Percentiles rank a stretch among this genome's conserved stretches.
Conservation (phyloP, 2,888 invertebrate species). For the Camptogramma bilineatum region DNA sequence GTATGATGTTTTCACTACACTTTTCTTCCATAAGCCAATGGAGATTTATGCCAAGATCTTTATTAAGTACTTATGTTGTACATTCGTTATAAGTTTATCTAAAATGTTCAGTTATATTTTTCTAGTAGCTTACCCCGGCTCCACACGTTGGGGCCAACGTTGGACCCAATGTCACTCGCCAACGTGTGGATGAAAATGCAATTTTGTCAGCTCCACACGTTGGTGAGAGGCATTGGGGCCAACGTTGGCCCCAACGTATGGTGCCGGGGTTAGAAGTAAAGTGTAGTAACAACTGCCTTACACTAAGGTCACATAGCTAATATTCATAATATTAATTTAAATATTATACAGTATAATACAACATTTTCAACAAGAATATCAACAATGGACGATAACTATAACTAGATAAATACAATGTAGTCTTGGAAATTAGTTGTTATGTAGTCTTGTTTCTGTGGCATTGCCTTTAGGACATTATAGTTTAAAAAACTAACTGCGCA, state of each 20-base stretch:
- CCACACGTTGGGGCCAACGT: too few relatives aligned
- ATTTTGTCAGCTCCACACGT: too few relatives aligned
- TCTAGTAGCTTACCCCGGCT: neutral
- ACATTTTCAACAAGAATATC: conserved; percentile 85
- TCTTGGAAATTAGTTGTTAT: conserved; percentile 39
- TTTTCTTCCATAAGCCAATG: neutral
- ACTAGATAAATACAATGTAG: conserved; percentile 70
- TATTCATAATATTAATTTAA: conserved; percentile 35
- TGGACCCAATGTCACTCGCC: too few relatives aligned
- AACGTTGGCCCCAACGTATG: too few relatives aligned
- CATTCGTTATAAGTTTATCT: neutral
- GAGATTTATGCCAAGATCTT: neutral
- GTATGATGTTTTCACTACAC: neutral
- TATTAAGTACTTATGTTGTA: neutral
- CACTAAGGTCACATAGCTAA: conserved; percentile 17
- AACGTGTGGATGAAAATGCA: too few relatives aligned
- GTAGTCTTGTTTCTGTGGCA: conserved; percentile 21
- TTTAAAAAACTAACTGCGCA: neutral
- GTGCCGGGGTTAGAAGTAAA: neutral
- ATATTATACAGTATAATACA: conserved; percentile 74
- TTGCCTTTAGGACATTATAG: neutral
- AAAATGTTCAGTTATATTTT: neutral
- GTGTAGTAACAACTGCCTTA: conserved; percentile 4
- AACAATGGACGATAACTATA: conserved; percentile 82
- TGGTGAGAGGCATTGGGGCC: too few relatives aligned